Conservation (phyloP, 2,797 vertebrate genomes). For the Sarcophilus harrisii region DNA sequence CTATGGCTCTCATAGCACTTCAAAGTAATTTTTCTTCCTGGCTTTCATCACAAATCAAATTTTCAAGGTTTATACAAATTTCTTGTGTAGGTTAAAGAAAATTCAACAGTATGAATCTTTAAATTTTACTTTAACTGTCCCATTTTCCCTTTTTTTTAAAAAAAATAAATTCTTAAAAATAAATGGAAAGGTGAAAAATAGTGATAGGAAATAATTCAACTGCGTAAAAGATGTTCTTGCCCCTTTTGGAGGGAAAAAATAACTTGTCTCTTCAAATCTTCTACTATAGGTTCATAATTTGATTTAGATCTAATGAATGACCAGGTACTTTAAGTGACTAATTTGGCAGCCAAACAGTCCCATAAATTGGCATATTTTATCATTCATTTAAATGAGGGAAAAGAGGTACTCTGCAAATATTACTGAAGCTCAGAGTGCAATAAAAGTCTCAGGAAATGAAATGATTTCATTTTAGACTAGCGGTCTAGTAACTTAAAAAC, state of each 20-base stretch:
- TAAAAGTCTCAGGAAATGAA: not conserved
- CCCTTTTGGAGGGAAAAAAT: not conserved
- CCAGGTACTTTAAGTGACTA: not conserved
- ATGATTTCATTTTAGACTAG: not conserved
- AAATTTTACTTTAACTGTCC: slow-evolving; percentile 38
- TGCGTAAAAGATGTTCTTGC: slow-evolving; percentile 26
- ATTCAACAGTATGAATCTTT: slow-evolving; percentile 61
- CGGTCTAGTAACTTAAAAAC: not conserved
- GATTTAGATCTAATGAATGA: not conserved
- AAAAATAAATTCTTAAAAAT: slow-evolving; percentile 45
- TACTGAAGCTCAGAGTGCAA: not conserved
- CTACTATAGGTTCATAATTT: not conserved
- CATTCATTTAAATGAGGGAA: not conserved
- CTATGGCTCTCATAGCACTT: slow-evolving; percentile 62
- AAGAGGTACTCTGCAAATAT: not conserved
- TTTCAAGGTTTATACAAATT: slow-evolving; percentile 63
- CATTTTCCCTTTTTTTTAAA: slow-evolving; percentile 42
- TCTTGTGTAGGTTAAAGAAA: slow-evolving; percentile 68
- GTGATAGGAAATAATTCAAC: slow-evolving; percentile 3
- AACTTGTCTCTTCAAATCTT: not conserved
- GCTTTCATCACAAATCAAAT: slow-evolving; percentile 64
- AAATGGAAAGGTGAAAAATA: slow-evolving; percentile 12
- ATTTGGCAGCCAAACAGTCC: slow-evolving; percentile 21
- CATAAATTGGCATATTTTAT: not conserved
- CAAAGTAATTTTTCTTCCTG: slow-evolving; percentile 54